Conservation (phyloP, 2,113 vertebrate genomes). For the Notothenia rossii region DNA sequence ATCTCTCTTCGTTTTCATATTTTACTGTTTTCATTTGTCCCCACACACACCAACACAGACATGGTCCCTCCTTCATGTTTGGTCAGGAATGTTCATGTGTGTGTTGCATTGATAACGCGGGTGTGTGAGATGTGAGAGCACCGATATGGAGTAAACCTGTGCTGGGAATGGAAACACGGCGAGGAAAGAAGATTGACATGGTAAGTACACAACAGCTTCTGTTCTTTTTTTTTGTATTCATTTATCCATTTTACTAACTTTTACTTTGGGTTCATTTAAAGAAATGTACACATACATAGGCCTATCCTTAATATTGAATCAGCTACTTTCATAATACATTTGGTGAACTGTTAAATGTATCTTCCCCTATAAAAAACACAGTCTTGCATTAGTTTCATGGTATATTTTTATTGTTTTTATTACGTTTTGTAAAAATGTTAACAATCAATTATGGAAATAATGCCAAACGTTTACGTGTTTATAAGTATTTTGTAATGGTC, state of each 20-base stretch:
- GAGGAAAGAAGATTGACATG: constrained; percentile 58
- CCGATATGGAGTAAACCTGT: constrained; percentile 65
- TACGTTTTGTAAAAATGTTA: background rate
- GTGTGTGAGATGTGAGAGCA: constrained; percentile 59
- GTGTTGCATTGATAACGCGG: constrained; percentile 74
- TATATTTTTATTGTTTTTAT: background rate
- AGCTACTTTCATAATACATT: background rate
- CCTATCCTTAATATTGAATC: background rate
- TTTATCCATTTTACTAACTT: background rate
- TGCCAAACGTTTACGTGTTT: background rate
- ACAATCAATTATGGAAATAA: background rate
- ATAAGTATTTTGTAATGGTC: background rate
- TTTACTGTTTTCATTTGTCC: constrained; percentile 53
- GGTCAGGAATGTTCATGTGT: constrained; percentile 81
- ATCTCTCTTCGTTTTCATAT: constrained; percentile 40
- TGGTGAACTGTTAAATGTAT: background rate
- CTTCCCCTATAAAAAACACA: background rate
- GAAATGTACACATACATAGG: background rate
- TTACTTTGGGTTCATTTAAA: background rate
- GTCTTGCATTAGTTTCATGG: background rate
- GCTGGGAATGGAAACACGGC: constrained; percentile 66
- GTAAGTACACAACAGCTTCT: constrained; percentile 60
- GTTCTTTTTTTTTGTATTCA: background rate
- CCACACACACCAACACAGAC: background rate
- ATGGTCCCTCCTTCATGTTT: constrained; percentile 60